Conservation (phyloP, 2,888 invertebrate species). For the Rhynchonema sp. region DNA sequence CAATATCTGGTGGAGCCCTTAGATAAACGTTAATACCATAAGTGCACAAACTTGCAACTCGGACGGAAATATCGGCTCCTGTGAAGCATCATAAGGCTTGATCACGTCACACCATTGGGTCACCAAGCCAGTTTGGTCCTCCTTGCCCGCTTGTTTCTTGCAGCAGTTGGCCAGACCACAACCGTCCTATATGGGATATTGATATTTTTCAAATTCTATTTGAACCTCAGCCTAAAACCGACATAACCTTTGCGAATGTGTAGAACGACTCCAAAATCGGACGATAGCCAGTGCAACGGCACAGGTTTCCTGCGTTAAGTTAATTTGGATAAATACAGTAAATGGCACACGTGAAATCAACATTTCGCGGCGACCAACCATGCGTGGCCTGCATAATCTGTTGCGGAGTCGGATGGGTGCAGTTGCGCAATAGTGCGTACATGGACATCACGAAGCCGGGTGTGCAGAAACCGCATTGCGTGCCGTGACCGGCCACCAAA, state of each 20-base stretch:
- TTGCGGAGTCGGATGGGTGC: constrained; percentile 40
- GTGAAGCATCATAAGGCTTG: constrained; percentile 44
- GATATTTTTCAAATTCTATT: background rate
- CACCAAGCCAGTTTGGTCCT: background rate
- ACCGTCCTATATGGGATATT: constrained; percentile 8
- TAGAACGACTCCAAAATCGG: constrained; percentile 75
- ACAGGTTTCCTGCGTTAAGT: constrained; percentile 43
- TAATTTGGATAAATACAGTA: background rate
- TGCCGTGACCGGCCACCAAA: constrained; percentile 48
- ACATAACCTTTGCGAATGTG: background rate
- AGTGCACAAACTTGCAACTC: constrained; percentile 44
- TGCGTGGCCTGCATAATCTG: constrained; percentile 20
- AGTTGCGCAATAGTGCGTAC: constrained; percentile 61
- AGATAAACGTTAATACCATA: too few species aligned
- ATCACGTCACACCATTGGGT: background rate
- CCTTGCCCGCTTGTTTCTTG: background rate
- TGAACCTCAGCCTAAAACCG: background rate
- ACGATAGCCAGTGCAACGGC: constrained; percentile 80
- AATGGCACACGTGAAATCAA: background rate
- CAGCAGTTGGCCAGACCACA: background rate
- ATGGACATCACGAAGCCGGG: constrained; percentile 94
- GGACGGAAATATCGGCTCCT: constrained; percentile 74
- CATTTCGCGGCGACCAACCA: constrained; percentile 8
- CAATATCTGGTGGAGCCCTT: too few species aligned
- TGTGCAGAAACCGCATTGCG: constrained; percentile 85